These are phyloP conservation scores for Drosophila colorata DNA, from an alignment of 2,888 invertebrate species.

Conservation along the genomic window DNA sequence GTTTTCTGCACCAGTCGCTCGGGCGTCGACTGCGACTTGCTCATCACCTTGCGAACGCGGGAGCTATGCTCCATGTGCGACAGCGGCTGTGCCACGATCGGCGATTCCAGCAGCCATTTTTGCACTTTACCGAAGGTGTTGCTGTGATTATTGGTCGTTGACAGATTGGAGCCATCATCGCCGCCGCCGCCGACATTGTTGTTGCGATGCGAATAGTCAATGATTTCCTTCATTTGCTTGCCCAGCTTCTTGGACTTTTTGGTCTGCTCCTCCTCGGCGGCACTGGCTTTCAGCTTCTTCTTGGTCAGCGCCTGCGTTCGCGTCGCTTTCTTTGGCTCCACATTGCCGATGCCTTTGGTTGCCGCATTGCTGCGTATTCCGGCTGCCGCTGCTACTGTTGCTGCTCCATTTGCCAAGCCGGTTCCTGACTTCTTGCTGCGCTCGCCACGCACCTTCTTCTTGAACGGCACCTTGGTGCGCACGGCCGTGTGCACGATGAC, in stretches of 20 bases:
- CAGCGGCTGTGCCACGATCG: slow-evolving; percentile 85
- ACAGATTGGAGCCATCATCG: slow-evolving; percentile 82
- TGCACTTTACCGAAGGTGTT: slow-evolving; percentile 91
- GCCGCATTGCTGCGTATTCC: slow-evolving; percentile 35
- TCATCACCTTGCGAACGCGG: slow-evolving; percentile 86
- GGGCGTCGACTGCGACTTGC: slow-evolving; percentile 94
- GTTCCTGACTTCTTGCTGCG: slow-evolving; percentile 68
- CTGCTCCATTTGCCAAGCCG: slow-evolving; percentile 25
- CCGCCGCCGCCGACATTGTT: slow-evolving; percentile 48
- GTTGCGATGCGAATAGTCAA: slow-evolving; percentile 88
- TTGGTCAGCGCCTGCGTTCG: slow-evolving; percentile 50
- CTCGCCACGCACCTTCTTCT: slow-evolving; percentile 90
- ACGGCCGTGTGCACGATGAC: slow-evolving; percentile 94
- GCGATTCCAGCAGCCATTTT: slow-evolving; percentile 93
- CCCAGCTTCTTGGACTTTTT: slow-evolving; percentile 85
- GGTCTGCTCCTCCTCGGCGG: slow-evolving; percentile 82
- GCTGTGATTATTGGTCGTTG: slow-evolving; percentile 85
- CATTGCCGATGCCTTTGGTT: slow-evolving; percentile 66
- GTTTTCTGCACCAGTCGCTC: slow-evolving; percentile 89
- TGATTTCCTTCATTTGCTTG: slow-evolving; percentile 89
- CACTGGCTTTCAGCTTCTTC: slow-evolving; percentile 54
- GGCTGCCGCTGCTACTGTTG: slow-evolving; percentile 64
- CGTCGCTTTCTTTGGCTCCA: slow-evolving; percentile 53
- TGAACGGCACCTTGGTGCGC: slow-evolving; percentile 93
- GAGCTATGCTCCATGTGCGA: slow-evolving; percentile 85